These are phyloP conservation scores for Microcaecilia unicolor DNA, from an alignment of 2,797 vertebrate genomes.

Conservation along the genomic window DNA sequence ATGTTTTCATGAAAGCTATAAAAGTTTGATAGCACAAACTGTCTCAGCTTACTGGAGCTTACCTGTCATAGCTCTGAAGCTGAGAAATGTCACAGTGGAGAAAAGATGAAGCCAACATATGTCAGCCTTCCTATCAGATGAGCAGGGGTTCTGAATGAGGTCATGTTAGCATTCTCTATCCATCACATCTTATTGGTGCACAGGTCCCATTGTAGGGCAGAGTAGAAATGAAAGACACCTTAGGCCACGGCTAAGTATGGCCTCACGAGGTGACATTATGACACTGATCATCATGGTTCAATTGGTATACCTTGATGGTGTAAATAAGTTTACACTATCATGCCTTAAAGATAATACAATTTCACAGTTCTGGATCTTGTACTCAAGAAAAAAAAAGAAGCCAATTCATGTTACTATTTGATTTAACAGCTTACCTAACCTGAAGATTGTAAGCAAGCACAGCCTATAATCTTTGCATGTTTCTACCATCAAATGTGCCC, in stretches of 20 bases:
- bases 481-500: no score
- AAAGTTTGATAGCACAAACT: conserved; percentile 34
- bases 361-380: background rate
- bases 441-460: no score
- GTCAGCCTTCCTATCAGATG: conserved; percentile 32
- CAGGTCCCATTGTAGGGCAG: conserved; percentile 4
- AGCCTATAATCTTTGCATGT: no score
- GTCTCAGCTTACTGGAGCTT: conserved; percentile 40
- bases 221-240: conserved; percentile 11
- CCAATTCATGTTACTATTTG: background rate
- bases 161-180: conserved; percentile 9
- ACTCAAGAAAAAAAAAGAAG: background rate
- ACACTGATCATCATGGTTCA: conserved; percentile 29
- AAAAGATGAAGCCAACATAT: conserved; percentile 35
- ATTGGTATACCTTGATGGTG: background rate
- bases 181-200: conserved; percentile 9
- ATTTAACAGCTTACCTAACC: no score
- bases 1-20: conserved; percentile 47
- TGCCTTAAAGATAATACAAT: background rate
- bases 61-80: conserved; percentile 38
- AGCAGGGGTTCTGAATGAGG: conserved; percentile 6
- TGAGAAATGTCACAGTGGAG: conserved; percentile 42
- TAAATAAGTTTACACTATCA: background rate
- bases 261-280: conserved; percentile 53
- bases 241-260: conserved; percentile 14